A percentile compares a stretch with the other conserved stretches of the same genome.
Conservation (phyloP, 2,113 vertebrate species). For the Apaloderma vittatum region DNA sequence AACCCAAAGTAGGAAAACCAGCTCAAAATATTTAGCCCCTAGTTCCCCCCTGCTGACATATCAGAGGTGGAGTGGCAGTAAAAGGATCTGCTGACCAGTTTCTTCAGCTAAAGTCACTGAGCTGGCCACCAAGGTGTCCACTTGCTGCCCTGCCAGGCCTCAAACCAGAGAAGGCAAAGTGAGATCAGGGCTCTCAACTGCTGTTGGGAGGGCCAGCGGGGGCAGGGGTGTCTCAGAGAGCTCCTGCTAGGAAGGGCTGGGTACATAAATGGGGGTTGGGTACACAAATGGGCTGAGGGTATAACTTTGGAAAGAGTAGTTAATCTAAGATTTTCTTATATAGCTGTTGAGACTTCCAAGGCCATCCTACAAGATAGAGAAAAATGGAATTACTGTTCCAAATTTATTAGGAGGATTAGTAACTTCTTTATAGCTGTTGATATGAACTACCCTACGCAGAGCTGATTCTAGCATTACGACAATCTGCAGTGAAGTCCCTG, state of each 20-base stretch:
- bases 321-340: neutral
- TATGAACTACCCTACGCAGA: neutral
- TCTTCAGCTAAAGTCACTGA: neutral
- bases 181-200: neutral
- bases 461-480: neutral
- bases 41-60: neutral
- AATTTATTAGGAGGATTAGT: neutral
- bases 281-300: neutral
- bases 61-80: neutral
- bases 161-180: neutral
- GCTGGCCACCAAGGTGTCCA: neutral
- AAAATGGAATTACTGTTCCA: neutral
- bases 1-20: neutral
- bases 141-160: neutral
- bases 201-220: neutral
- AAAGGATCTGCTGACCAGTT: neutral
- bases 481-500: neutral
- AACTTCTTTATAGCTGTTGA: neutral
- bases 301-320: neutral
- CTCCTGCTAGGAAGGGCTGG: neutral
- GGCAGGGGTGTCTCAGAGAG: neutral
- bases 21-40: neutral
- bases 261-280: neutral
- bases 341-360: neutral
- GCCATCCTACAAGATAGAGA: neutral